Conservation (phyloP, 2,888 invertebrate genomes). For the Unio pictorum region DNA sequence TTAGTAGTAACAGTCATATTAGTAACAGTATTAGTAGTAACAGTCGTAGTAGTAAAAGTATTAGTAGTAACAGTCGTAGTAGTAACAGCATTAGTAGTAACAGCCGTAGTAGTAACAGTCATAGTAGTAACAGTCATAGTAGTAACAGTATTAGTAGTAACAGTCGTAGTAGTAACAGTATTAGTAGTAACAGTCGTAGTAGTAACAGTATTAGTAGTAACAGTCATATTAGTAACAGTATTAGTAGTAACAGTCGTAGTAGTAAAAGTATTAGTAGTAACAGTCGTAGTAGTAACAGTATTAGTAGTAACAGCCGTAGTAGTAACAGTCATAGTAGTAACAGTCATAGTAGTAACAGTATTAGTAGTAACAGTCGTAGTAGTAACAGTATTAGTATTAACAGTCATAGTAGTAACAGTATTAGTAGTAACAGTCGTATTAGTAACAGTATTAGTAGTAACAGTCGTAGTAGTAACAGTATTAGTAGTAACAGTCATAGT, state of each 20-base stretch:
- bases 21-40: neutral
- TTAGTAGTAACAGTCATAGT: neutral
- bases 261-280: conserved; percentile 1
- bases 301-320: conserved; percentile 4
- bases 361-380: conserved; percentile 1
- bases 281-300: neutral
- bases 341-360: conserved; percentile 1
- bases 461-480: neutral
- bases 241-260: no score
- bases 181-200: neutral
- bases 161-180: neutral
- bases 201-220: neutral
- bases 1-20: neutral
- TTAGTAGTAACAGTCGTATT: neutral
- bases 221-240: neutral
- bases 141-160: neutral
- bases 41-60: conserved; percentile 1
- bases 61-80: neutral
- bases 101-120: neutral
- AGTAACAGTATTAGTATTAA: conserved; percentile 4
- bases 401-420: conserved; percentile 1
- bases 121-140: neutral
- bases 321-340: conserved; percentile 5
- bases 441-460: neutral
- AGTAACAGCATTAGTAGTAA: neutral